Evolutionary conservation across 2,888 invertebrate species (phyloP), one percentile per base, ranked within the genome.

Genomic region (Eupithecia tripunctaria): DNA sequence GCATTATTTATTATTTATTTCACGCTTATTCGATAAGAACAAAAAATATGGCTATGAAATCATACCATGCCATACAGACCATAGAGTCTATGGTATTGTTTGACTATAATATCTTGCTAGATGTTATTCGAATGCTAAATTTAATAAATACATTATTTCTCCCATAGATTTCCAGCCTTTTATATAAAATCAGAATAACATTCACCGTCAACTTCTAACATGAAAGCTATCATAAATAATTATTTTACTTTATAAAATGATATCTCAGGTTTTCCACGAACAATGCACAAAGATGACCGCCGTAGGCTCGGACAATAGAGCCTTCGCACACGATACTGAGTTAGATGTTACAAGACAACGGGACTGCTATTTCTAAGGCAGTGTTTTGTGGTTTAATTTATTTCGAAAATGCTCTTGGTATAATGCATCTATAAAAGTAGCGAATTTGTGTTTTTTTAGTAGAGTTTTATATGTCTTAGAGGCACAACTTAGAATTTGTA

Each of bases 191-290:
- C 29, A 5, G 27, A 29, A 63, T 56, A 67, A 47, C 67, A 47
- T 75, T 73, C 81, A 76, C 81, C 82, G 82, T 82, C 72, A 78
- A 76, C 72, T 73, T 74, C 75, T 76, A 78, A 78, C 77, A 67
- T 74, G 79, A 81, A 75, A 71, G 76, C 71, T 76, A 79, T 85
- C 80, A 79, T 85, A 84, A 83, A 86, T 81, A 84, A 83, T 82
- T 84, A 84, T 86, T 85, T 84, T 83, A 21, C 14, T n/a, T 32
- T 32, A 63, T 63, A 63, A 84, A 84, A 83, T 83, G 80, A 82
- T 82, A 85, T 84, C 78, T 78, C 62, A 60, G 32, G 29, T 67
- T 74, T 77, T 76, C 74, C 75, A 65, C 38, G 68, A 71, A 72
- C 18, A 74, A 74, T 74, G 74, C 71, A 64, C 74, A 74, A 74